These are phyloP conservation scores for Psittacula cyanocephala DNA, from an alignment of 2,113 vertebrate species.

Conservation along the genomic window DNA sequence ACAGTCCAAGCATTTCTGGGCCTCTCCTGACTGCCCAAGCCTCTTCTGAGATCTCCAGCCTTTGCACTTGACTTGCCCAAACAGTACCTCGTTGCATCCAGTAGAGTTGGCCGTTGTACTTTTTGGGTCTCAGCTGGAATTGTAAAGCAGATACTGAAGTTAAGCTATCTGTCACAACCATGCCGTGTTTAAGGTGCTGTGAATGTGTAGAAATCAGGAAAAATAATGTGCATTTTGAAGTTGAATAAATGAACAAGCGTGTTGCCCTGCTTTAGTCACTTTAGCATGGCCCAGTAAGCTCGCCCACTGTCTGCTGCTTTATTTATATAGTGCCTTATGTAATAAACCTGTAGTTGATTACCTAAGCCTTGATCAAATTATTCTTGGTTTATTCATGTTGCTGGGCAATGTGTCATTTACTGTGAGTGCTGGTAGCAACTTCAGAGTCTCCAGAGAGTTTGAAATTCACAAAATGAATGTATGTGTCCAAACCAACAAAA, in stretches of 20 bases:
- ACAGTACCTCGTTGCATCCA: neutral
- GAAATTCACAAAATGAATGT: neutral
- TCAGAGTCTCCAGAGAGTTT: slow-evolving; percentile 4
- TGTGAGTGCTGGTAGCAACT: neutral
- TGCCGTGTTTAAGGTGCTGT: neutral
- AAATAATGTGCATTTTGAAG: neutral
- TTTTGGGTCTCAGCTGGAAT: neutral
- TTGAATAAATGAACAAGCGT: neutral
- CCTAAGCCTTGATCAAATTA: slow-evolving; percentile 26
- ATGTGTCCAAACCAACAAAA: neutral
- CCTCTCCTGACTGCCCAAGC: neutral
- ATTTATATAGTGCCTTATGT: slow-evolving; percentile 2
- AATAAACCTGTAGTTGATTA: slow-evolving; percentile 27
- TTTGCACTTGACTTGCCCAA: neutral
- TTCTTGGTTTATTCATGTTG: slow-evolving; percentile 8
- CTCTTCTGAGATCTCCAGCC: neutral
- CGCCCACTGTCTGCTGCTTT: neutral
- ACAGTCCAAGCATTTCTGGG: neutral
- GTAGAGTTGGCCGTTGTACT: neutral
- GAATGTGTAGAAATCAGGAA: neutral
- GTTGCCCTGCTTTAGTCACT: neutral
- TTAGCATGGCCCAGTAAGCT: neutral
- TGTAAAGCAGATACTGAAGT: neutral
- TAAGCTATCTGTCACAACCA: neutral
- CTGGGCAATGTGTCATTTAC: neutral